Conservation (phyloP, 1,140 invertebrate species). For the Brevipalpus yothersi region DNA sequence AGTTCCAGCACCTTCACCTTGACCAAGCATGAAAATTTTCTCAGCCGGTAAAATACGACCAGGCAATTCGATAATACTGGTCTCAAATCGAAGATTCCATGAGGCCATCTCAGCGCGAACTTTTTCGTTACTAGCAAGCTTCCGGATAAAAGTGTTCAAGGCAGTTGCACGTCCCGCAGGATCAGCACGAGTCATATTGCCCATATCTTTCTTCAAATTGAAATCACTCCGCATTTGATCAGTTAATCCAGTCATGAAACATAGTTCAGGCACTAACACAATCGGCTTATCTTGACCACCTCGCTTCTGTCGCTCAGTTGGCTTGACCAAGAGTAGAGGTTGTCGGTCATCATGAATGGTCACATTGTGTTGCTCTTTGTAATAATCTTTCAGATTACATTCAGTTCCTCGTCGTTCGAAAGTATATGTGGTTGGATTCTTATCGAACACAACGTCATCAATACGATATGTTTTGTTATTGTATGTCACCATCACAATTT, state of each 20-base stretch:
- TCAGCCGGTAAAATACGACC: conserved; percentile 10
- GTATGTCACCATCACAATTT: conserved; percentile 21
- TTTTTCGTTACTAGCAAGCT: conserved; percentile 12
- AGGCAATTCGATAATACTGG: conserved; percentile 18
- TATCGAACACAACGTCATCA: conserved; percentile 24
- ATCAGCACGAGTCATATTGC: conserved; percentile 37
- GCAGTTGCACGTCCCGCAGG: neutral
- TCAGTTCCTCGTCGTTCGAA: conserved; percentile 17
- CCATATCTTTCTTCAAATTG: conserved; percentile 29
- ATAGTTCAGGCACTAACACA: conserved; percentile 19
- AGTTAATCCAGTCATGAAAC: conserved; percentile 19
- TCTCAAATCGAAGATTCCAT: conserved; percentile 22
- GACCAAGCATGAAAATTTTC: neutral
- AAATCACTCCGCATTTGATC: conserved; percentile 13
- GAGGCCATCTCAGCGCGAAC: conserved; percentile 19
- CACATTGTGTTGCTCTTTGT: conserved; percentile 19
- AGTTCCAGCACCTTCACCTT: neutral
- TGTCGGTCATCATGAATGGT: conserved; percentile 18
- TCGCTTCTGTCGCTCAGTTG: neutral
- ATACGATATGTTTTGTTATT: conserved; percentile 26
- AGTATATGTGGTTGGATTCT: conserved; percentile 15
- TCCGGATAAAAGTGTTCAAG: too few species aligned
- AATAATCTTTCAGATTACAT: conserved; percentile 18
- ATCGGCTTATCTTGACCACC: neutral
- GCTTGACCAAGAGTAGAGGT: conserved; percentile 16